Percentiles rank a stretch among this genome's conserved stretches.
These are phyloP conservation scores for Varanus komodoensis DNA, from an alignment of 2,113 vertebrate species.

Conservation along the genomic window DNA sequence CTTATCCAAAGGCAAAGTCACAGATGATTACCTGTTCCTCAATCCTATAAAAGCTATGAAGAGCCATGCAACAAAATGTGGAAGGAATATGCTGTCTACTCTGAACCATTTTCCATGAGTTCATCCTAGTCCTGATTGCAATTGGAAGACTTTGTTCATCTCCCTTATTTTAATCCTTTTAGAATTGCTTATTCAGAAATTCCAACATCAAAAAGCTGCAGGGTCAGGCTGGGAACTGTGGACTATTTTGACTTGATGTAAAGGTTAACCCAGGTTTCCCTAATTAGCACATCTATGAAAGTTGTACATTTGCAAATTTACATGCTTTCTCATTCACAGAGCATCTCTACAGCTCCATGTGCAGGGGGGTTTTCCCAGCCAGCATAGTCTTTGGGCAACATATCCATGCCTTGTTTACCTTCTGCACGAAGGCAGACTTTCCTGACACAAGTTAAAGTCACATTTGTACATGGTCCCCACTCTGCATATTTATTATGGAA, in stretches of 20 bases:
- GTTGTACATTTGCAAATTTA: not conserved
- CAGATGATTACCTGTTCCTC: not conserved
- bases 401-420: not conserved
- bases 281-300: not conserved
- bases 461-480: not conserved
- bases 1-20: not conserved
- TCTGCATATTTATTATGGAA: not conserved
- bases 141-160: not conserved
- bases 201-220: not conserved
- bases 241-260: not conserved
- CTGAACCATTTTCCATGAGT: not conserved
- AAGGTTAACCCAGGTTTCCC: not conserved
- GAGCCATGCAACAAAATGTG: not conserved
- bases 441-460: not conserved
- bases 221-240: not conserved
- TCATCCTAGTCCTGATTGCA: not conserved
- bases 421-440: not conserved
- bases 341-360: not conserved
- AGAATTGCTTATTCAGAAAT: not conserved
- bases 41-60: not conserved
- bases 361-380: not conserved
- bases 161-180: not conserved
- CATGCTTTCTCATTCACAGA: not conserved
- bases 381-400: not conserved
- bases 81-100: not conserved